Base-by-base conservation (phyloP, 2,888 invertebrate species). In the Pheosia gnoma region DNA sequence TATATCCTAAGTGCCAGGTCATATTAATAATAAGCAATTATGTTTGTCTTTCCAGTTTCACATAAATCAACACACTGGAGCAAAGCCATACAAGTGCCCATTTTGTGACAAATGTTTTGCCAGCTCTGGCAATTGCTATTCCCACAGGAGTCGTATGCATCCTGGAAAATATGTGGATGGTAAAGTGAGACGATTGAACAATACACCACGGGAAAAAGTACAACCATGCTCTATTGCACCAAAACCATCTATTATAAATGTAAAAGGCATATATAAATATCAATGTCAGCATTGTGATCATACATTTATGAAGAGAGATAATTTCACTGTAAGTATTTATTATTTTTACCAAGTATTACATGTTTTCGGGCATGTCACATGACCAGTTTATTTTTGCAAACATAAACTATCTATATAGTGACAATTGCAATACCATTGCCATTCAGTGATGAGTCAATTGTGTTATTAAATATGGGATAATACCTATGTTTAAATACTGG, bases 31-130 rank as follows among this genome's bases (percentile, higher is more conserved):
- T 25, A 25, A 25, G 25, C 25, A 25, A 1, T 25, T 25, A 25
- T 25, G 25, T 25, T 25, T 25, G 25, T 2, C 60, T 45, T 94
- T 94, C 63, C 87, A 95, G 95, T 96, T 96, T 82, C 96, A 96
- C 80, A 95, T 96, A 78, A 96, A 96, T 82, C 96, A 96, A 78
- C 96, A 96, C 78, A 96, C 96, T n/a, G 96, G 96, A 57, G 96
- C 94, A 5, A 94, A 95, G 77, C 96, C 96, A 38, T 96, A 96
- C 84, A 95, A 96, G 85, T 96, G 96, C 83, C 96, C 96, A 43
- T 96, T 95, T 78, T 96, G 96, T 85, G 95, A 96, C 0, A 96
- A 96, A 85, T 93, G 95, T 60, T 96, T 96, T 82, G 95, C 96
- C 54, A 95, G 96, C 83, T 96, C 96, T 39, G 96, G 96, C 10